Percentiles rank a stretch among this genome's conserved stretches.
Evolutionary conservation across 2,888 invertebrate species (phyloP).

Genomic region (Argyra leucocephala): DNA sequence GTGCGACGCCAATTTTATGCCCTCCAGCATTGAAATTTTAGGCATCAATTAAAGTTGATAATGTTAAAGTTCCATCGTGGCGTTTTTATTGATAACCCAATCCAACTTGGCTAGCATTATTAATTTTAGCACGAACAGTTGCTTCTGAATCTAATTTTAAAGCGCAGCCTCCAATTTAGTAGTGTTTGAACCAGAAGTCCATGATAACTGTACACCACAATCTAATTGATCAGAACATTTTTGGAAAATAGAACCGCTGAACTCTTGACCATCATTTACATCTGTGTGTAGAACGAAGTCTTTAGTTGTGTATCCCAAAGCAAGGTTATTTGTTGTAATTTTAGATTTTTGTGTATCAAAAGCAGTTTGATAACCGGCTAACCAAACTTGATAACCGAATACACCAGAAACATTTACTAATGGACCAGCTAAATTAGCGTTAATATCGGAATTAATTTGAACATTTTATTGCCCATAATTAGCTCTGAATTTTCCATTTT

Average conservation of each 20-base stretch:
- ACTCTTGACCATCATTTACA: conserved; percentile 93
- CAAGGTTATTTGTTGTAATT: conserved; percentile 86
- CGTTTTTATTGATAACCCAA: conserved; percentile 89
- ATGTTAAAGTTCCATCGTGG: conserved; percentile 78
- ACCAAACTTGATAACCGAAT: conserved; percentile 83
- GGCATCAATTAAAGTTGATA: conserved; percentile 88
- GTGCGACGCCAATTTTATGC: conserved; percentile 92
- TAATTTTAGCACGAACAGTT: conserved; percentile 82
- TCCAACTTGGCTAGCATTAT: conserved; percentile 89
- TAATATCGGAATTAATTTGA: conserved; percentile 74
- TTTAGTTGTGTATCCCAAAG: conserved; percentile 76
- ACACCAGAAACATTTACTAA: conserved; percentile 78
- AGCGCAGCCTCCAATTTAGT: conserved; percentile 89
- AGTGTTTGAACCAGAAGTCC: conserved; percentile 82
- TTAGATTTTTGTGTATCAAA: conserved; percentile 88
- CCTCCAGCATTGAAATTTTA: conserved; percentile 97
- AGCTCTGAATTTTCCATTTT: conserved; percentile 82
- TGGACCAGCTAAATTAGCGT: conserved; percentile 77
- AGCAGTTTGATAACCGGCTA: conserved; percentile 82
- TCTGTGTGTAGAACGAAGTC: conserved; percentile 92
- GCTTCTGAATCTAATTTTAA: conserved; percentile 77
- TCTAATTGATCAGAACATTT: conserved; percentile 79
- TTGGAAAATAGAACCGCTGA: conserved; percentile 88
- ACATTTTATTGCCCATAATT: conserved; percentile 75
- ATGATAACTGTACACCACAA: conserved; percentile 82